phyloP scores from a whole-genome alignment of 2,113 vertebrate genomes.

The Myiozetetes cayanensis region DNA sequence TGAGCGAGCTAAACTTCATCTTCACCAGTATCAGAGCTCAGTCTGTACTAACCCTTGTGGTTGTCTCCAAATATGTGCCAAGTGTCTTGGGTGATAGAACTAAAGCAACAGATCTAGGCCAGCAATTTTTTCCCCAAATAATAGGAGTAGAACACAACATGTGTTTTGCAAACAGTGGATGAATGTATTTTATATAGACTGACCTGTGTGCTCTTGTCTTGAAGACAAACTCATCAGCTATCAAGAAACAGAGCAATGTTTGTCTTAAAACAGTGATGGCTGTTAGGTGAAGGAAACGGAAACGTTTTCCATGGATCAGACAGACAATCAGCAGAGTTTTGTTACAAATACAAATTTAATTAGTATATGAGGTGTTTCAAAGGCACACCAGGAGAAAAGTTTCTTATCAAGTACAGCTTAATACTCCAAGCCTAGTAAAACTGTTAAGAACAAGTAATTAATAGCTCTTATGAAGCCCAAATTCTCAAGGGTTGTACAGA shows the following conservation, averaged over 20 bases:
- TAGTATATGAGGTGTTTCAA: neutral
- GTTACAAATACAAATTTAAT: neutral
- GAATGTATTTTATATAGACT: neutral
- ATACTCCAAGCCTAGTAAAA: neutral
- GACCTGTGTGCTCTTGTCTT: neutral
- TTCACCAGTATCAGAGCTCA: neutral
- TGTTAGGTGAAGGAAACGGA: neutral
- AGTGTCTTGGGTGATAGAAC: neutral
- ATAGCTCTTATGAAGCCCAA: neutral
- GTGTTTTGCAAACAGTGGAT: neutral
- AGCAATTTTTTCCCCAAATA: neutral
- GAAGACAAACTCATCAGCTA: neutral
- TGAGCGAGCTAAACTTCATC: neutral
- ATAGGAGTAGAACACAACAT: neutral
- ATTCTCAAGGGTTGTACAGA: neutral
- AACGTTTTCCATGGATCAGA: neutral
- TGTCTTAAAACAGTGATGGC: neutral
- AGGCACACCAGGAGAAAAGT: neutral
- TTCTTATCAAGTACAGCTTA: neutral
- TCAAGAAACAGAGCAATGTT: neutral
- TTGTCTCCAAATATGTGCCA: neutral
- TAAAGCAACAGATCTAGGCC: neutral
- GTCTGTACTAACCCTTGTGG: neutral
- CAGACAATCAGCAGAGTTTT: neutral
- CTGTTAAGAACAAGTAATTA: neutral